Evolutionary conservation across 2,797 vertebrate genomes (phyloP).

Genomic region (Stomatorhinus walkeri): DNA sequence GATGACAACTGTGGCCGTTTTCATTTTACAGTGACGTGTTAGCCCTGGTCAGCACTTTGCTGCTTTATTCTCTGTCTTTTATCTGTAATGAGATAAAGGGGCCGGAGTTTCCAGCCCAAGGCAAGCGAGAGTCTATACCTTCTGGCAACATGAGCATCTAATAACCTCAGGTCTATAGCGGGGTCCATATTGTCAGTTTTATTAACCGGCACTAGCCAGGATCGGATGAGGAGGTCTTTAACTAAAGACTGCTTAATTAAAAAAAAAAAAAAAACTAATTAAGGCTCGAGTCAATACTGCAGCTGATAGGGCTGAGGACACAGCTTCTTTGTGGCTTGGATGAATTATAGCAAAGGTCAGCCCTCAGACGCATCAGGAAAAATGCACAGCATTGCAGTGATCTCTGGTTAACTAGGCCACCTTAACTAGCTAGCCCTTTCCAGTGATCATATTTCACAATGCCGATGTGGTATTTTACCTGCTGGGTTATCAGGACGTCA

Average conservation of each 20-base stretch:
- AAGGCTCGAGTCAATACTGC: slow-evolving; percentile 9
- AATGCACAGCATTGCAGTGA: neutral
- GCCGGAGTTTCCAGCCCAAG: neutral
- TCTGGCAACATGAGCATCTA: slow-evolving; percentile 12
- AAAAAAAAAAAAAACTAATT: slow-evolving; percentile 14
- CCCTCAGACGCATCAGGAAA: neutral
- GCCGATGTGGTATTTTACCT: neutral
- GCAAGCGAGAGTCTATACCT: neutral
- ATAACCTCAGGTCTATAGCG: slow-evolving; percentile 10
- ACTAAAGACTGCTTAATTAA: slow-evolving; percentile 20
- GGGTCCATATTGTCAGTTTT: slow-evolving; percentile 16
- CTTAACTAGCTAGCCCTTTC: neutral
- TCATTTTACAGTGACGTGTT: neutral
- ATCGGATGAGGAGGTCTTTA: slow-evolving; percentile 5
- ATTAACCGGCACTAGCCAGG: slow-evolving; percentile 2
- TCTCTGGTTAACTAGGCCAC: neutral
- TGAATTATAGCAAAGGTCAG: slow-evolving; percentile 13
- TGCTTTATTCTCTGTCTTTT: neutral
- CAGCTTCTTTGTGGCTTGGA: slow-evolving; percentile 8
- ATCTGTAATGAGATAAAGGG: neutral
- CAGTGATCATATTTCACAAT: neutral
- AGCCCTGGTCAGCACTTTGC: neutral
- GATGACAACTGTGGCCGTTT: neutral
- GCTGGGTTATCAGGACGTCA: neutral
- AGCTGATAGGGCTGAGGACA: neutral